Evolutionary conservation across 2,888 invertebrate species (phyloP).

Genomic region (Pollenia angustigena): DNA sequence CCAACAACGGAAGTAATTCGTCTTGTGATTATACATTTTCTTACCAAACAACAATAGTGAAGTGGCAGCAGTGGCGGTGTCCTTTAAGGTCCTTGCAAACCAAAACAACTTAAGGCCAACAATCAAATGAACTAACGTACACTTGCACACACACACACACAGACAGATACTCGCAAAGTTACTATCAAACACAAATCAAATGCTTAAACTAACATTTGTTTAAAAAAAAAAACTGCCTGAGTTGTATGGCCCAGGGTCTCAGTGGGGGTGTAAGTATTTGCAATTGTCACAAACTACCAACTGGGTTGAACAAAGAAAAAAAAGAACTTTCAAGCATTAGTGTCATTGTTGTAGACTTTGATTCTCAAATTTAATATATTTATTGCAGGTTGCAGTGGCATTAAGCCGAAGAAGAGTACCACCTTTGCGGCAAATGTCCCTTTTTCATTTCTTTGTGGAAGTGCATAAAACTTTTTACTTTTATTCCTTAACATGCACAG

Average conservation of each 20-base stretch:
- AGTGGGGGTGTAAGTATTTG: constrained; percentile 6
- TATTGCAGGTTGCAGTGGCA: constrained; percentile 24
- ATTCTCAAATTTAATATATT: constrained; percentile 25
- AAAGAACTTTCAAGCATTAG: neutral
- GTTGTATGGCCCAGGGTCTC: constrained; percentile 27
- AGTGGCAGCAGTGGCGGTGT: neutral
- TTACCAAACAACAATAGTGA: constrained; percentile 22
- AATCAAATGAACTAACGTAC: constrained; percentile 22
- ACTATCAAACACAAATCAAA: constrained; percentile 55
- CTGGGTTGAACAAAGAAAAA: constrained; percentile 2
- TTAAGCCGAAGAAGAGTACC: neutral
- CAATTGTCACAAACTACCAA: neutral
- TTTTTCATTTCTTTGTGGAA: neutral
- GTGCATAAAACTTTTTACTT: neutral
- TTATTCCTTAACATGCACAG: neutral
- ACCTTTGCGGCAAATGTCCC: neutral
- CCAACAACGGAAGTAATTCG: constrained; percentile 55
- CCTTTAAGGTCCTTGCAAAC: constrained; percentile 42
- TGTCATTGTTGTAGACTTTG: constrained; percentile 33
- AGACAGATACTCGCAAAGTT: constrained; percentile 13
- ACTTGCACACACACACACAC: neutral
- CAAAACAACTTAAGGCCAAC: constrained; percentile 13
- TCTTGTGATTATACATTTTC: constrained; percentile 59
- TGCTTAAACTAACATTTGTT: constrained; percentile 1
- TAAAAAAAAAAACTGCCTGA: neutral